A percentile compares a stretch with the other conserved stretches of the same genome.
Evolutionary conservation across 2,888 invertebrate species (phyloP).

Genomic region (Drosophila multiciliata): DNA sequence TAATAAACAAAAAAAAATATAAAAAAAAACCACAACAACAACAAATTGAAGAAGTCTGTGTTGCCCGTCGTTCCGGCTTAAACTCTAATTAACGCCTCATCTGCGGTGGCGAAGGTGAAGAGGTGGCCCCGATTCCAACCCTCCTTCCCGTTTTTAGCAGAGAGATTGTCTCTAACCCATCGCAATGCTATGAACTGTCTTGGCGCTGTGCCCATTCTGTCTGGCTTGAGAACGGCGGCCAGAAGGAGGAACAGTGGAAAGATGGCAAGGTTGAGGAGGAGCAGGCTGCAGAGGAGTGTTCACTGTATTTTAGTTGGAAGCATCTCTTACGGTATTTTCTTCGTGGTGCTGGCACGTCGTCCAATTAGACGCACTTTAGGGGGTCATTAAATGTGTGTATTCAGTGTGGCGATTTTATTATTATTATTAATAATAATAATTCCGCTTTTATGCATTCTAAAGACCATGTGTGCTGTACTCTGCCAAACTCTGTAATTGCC

Average conservation of each 20-base stretch:
- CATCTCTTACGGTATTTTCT: constrained; percentile 55
- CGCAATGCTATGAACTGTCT: constrained; percentile 73
- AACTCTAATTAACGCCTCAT: constrained; percentile 81
- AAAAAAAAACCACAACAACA: not conserved
- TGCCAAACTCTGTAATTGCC: constrained; percentile 52
- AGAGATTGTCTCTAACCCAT: constrained; percentile 34
- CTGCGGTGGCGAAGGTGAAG: constrained; percentile 40
- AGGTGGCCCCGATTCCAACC: constrained; percentile 1
- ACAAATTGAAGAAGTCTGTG: constrained; percentile 16
- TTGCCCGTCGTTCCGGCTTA: constrained; percentile 60
- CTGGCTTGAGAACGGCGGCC: constrained; percentile 39
- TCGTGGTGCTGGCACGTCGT: constrained; percentile 17
- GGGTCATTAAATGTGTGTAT: constrained; percentile 58
- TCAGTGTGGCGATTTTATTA: constrained; percentile 45
- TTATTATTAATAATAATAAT: constrained; percentile 63
- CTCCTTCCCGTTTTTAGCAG: not conserved
- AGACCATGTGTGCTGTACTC: constrained; percentile 26
- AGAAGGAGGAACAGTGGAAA: constrained; percentile 23
- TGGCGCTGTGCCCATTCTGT: constrained; percentile 75
- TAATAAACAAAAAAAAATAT: constrained; percentile 59
- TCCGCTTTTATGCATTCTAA: constrained; percentile 59
- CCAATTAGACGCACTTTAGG: constrained; percentile 67
- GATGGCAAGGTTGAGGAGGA: not conserved
- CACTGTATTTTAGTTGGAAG: constrained; percentile 26
- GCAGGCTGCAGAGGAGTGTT: not conserved